Conservation (phyloP, 2,888 invertebrate genomes). For the Ochlodes sylvanus region DNA sequence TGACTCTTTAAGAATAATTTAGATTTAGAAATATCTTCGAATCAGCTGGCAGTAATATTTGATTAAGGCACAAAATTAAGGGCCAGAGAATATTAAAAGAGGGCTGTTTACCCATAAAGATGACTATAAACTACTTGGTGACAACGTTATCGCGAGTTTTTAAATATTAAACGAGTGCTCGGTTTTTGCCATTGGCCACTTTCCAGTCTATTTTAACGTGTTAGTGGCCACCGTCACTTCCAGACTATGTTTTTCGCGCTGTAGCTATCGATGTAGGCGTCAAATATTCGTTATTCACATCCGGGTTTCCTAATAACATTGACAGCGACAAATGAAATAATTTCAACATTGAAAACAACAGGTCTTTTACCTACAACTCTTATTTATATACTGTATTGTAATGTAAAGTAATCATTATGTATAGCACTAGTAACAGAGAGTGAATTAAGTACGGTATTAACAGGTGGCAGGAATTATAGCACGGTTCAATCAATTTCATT, state of each 20-base stretch:
- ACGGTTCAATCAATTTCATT: slow-evolving; percentile 7
- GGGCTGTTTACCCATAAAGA: too few species aligned
- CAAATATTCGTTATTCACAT: slow-evolving; percentile 11
- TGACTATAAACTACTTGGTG: background rate
- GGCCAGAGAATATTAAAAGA: too few species aligned
- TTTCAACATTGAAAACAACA: background rate
- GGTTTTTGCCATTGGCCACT: slow-evolving; percentile 25
- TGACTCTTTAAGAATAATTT: too few species aligned
- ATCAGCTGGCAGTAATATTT: too few species aligned
- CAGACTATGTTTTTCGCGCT: slow-evolving; percentile 14
- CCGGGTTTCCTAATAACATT: background rate
- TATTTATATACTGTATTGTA: background rate
- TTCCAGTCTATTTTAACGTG: slow-evolving; percentile 35
- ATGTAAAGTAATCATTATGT: background rate
- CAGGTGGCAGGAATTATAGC: background rate
- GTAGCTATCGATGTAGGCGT: slow-evolving; percentile 6
- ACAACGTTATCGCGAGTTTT: background rate
- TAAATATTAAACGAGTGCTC: background rate
- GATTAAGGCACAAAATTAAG: too few species aligned
- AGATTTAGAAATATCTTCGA: too few species aligned
- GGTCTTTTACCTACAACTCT: background rate
- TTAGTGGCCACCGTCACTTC: slow-evolving; percentile 21
- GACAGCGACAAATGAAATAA: background rate
- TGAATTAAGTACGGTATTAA: background rate
- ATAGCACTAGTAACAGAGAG: background rate